A percentile compares a stretch with the other conserved stretches of the same genome.
These are phyloP conservation scores for Zeus faber DNA, from an alignment of 2,113 vertebrate species.

Conservation along the genomic window DNA sequence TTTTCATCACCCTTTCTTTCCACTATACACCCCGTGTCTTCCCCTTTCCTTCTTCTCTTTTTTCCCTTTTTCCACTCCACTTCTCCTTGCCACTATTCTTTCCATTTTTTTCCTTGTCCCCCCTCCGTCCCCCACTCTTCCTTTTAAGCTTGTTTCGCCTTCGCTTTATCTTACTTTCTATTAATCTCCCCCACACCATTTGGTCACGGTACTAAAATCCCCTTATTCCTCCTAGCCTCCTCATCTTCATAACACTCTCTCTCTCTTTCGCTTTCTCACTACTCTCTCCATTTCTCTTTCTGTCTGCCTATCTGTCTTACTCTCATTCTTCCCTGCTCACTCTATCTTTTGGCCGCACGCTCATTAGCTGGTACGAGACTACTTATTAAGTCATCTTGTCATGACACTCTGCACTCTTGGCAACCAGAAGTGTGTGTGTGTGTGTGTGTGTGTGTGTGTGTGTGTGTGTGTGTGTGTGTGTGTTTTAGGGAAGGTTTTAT, in stretches of 20 bases:
- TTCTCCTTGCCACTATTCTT: background rate
- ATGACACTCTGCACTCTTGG: conserved; percentile 43
- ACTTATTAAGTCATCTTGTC: conserved; percentile 68
- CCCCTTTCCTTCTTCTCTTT: conserved; percentile 14
- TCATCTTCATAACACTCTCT: conserved; percentile 13
- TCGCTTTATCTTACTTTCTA: conserved; percentile 1
- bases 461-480: conserved; percentile 11
- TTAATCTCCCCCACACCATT: too few relatives aligned
- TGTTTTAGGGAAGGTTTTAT: background rate
- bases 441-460: background rate
- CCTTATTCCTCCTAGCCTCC: conserved; percentile 19
- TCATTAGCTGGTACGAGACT: conserved; percentile 58
- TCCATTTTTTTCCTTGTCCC: background rate
- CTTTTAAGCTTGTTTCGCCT: conserved; percentile 3
- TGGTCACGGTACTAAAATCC: too few relatives aligned
- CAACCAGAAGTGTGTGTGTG: conserved; percentile 20
- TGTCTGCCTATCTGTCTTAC: conserved; percentile 34
- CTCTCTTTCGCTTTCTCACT: conserved; percentile 7
- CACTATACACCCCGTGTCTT: background rate
- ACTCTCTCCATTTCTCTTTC: conserved; percentile 18
- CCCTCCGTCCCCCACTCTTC: conserved; percentile 11
- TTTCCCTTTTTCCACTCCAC: background rate
- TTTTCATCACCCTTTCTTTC: background rate
- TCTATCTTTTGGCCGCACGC: conserved; percentile 52
- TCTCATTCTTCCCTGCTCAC: conserved; percentile 18